These are phyloP conservation scores for Grammatotria lemairii DNA, from an alignment of 2,113 vertebrate genomes.

Conservation along the genomic window DNA sequence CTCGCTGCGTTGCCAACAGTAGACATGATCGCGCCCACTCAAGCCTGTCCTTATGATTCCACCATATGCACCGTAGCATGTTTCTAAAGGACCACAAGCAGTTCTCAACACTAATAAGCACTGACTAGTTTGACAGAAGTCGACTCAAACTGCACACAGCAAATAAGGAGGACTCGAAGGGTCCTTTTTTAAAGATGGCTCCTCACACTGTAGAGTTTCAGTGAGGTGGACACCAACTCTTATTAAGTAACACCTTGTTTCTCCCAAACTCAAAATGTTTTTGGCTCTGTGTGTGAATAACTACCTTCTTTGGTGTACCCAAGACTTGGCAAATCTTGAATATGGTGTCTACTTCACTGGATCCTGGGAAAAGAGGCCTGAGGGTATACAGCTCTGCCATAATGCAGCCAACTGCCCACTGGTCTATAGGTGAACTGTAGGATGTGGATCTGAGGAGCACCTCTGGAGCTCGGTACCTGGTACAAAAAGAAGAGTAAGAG, in stretches of 20 bases:
- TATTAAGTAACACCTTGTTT: not conserved
- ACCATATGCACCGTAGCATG: not conserved
- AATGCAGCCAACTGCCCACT: conserved; percentile 97
- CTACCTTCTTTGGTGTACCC: conserved; percentile 92
- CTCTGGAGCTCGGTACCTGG: conserved; percentile 94
- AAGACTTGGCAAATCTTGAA: conserved; percentile 99
- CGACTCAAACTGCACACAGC: not conserved
- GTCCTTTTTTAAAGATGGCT: not conserved
- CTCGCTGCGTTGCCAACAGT: not conserved
- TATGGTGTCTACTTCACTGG: conserved; percentile 96
- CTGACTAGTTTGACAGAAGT: not conserved
- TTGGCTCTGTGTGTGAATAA: not conserved
- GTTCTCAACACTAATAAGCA: not conserved
- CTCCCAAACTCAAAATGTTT: not conserved
- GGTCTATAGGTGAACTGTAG: conserved; percentile 94
- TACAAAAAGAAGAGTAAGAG: not conserved
- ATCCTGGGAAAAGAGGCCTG: conserved; percentile 93
- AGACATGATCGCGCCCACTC: not conserved
- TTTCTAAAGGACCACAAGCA: not conserved
- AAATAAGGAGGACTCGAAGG: not conserved
- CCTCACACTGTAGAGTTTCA: not conserved
- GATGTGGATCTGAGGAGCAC: conserved; percentile 86
- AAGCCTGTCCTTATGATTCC: not conserved
- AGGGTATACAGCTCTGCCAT: conserved; percentile 96
- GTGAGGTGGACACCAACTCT: not conserved